phyloP scores from a whole-genome alignment of 1,140 invertebrate genomes.

The Drosophila baimaii region DNA sequence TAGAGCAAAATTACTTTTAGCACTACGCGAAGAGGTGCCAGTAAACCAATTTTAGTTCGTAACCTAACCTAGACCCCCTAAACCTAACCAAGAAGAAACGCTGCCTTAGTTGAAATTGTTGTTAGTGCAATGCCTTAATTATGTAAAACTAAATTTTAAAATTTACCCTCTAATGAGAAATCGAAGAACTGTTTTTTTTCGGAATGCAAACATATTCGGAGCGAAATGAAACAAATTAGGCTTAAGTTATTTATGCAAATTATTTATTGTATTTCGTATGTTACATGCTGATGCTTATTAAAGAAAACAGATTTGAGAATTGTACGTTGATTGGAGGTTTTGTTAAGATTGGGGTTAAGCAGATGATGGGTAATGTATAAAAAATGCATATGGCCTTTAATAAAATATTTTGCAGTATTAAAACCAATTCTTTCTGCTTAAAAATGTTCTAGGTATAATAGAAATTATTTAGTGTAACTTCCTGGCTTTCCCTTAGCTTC shows the following conservation, averaged over 20 bases:
- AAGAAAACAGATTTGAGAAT: constrained; percentile 40
- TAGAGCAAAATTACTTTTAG: constrained; percentile 78
- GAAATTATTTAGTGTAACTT: background rate
- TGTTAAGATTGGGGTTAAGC: background rate
- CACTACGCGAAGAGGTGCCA: constrained; percentile 69
- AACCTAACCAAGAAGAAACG: background rate
- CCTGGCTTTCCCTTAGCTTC: background rate
- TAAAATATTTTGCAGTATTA: no score
- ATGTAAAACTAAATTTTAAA: constrained; percentile 47
- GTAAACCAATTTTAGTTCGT: constrained; percentile 72
- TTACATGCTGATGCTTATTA: constrained; percentile 65
- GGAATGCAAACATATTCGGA: constrained; percentile 31
- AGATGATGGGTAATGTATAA: background rate
- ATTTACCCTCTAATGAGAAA: constrained; percentile 40
- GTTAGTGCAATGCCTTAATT: constrained; percentile 64
- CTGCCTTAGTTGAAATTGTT: constrained; percentile 19
- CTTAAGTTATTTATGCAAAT: constrained; percentile 74
- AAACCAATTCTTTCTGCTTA: no score
- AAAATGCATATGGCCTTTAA: background rate
- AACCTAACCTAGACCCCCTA: constrained; percentile 54
- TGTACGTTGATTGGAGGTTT: background rate
- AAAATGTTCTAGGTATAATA: no score
- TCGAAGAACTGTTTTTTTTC: constrained; percentile 36
- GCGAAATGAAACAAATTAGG: constrained; percentile 42
- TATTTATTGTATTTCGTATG: constrained; percentile 73